phyloP scores from a whole-genome alignment of 1,140 invertebrate species.

The Ceratina japonica region DNA sequence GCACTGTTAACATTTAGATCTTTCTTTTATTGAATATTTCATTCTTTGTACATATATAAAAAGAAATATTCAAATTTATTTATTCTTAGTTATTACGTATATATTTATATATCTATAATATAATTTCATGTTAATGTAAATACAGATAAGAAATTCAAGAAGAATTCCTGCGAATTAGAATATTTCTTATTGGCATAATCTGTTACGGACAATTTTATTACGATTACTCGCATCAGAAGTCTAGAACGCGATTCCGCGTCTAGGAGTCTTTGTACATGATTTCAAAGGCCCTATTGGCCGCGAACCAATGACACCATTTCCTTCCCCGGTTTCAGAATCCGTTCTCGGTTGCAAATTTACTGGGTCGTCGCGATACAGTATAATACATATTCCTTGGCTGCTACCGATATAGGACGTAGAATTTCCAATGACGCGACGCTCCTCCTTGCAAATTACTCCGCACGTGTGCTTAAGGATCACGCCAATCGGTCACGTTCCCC shows the following conservation, averaged over 20 bases:
- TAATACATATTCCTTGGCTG: slow-evolving; percentile 30
- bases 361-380: neutral
- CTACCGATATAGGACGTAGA: neutral
- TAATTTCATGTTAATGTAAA: too few species aligned
- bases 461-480: slow-evolving; percentile 23
- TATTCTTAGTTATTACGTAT: too few species aligned
- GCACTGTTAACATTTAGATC: too few species aligned
- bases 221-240: neutral
- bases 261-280: neutral
- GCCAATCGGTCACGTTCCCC: slow-evolving; percentile 28
- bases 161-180: neutral
- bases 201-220: neutral
- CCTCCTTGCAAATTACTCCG: slow-evolving; percentile 12
- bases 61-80: too few species aligned
- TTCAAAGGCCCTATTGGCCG: neutral
- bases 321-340: neutral
- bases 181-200: neutral
- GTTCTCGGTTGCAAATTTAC: slow-evolving; percentile 28
- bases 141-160: too few species aligned
- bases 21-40: too few species aligned
- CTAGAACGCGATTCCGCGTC: neutral
- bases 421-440: slow-evolving; percentile 21
- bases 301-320: neutral
- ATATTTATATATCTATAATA: too few species aligned
- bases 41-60: too few species aligned